Base-by-base conservation (phyloP, 2,888 invertebrate species). In the Drosophila kanekoi region DNA sequence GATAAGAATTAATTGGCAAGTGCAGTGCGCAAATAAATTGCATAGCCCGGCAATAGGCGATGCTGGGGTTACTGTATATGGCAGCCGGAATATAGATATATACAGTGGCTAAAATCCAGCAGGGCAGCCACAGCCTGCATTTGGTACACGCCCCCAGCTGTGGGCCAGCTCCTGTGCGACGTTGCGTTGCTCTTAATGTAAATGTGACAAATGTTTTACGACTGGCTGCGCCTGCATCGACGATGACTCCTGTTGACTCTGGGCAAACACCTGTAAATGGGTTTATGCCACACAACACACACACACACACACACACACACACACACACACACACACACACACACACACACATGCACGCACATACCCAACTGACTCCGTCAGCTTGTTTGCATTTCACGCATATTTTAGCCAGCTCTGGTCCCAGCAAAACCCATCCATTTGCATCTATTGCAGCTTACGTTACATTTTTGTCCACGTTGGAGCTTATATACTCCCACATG, bases 171-270 rank as follows among this genome's bases (percentile, higher is more conserved):
- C 33, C 47, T 44, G 38, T 56, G 53, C 45, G 53, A 54, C 49
- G 48, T 37, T 67, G 59, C 53, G 54, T 59, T 72, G 75, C 87
- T 83, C 81, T 85, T 87, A 85, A 85, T 85, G 85, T 72, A 81
- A 85, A 85, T 89, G 89, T 89, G 89, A 85, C 85, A 89, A 85
- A 85, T 85, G 89, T 81, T 87, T 84, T 84, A 89, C 89, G 78
- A 75, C 75, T 89, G 87, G 71, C 51, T 87, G 89, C 85, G 82
- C 57, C 68, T 73, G 75, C 77, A 86, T 75, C 74, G 63, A 58
- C 68, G 78, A 57, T 63, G 79, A 79, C 74, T 80, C 65, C 63
- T 81, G 81, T 80, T 85, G 89, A 89, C 85, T 87, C 79, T 79
- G 82, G 68, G 75, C 72, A 89, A 87, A 87, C 87, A 85, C 85